Evolutionary conservation across 2,113 vertebrate genomes (phyloP), one percentile per base, ranked within the genome.

Genomic region (Atherinomorus stipes): DNA sequence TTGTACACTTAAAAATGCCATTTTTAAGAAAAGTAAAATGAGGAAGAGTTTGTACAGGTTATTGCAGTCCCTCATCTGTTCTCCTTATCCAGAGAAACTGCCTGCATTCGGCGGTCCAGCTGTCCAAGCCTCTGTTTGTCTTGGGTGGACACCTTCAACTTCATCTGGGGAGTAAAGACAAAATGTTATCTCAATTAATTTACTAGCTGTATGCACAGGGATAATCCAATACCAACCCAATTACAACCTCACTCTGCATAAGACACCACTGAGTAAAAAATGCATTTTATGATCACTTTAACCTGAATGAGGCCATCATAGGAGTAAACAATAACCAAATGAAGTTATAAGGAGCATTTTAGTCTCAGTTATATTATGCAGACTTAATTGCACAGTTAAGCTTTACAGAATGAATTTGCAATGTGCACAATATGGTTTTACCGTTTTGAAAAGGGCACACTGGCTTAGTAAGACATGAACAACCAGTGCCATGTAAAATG

Each of bases 71-170:
- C 34, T 93, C 77, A 91, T 85, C 89, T 7, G 59, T 94, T 95
- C 85, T 94, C 93, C 65, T 95, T 93, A 75, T 94, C 87, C 52
- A 93, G 28, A 77, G 89, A 86, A 26, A 84, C 59, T 19, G 89
- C 56, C 61, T 93, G 71, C 37, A 88, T 82, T 71, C 90, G 80
- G 47, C 84, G 81, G 63, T 93, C 92, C 71, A 87, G 44, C 68
- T 89, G 91, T 22, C 85, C 83, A 2, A 81, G 74, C 31, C 91
- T 85, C 76, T 81, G 89, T 37, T 83, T 92, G 45, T 94, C 93
- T 5, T 91, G 92, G 26, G 90, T 94, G 28, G 93, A 91, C 37
- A 65, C 81, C 79, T 92, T 94, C 71, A 86, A 59, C 78, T 93
- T 95, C 84, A 84, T 83, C 94, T 94, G 71, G 34, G 58, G 50